These are phyloP conservation scores for Beris morrisii DNA, from an alignment of 2,888 invertebrate species.

Conservation along the genomic window DNA sequence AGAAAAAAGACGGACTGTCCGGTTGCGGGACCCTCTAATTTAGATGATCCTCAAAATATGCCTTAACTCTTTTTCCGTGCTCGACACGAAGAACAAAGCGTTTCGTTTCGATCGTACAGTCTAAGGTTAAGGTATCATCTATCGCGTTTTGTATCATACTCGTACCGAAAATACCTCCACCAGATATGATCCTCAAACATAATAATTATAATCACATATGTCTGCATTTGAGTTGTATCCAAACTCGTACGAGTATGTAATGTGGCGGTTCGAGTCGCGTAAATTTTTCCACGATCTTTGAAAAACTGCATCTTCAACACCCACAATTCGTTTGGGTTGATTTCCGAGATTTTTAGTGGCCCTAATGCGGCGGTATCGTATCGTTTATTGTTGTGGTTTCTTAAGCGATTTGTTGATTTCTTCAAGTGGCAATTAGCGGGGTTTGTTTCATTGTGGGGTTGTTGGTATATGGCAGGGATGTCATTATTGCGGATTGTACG, in stretches of 20 bases:
- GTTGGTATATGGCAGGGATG: conserved; percentile 19
- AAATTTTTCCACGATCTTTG: conserved; percentile 30
- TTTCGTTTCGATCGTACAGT: no score
- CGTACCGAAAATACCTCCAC: not conserved
- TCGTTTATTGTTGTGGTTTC: conserved; percentile 7
- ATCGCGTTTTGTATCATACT: conserved; percentile 30
- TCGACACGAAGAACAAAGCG: conserved; percentile 22
- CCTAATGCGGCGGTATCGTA: not conserved
- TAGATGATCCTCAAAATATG: conserved; percentile 36
- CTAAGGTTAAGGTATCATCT: conserved; percentile 12
- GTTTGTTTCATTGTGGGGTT: conserved; percentile 10
- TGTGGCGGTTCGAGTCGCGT: conserved; percentile 17
- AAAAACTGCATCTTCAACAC: conserved; percentile 27
- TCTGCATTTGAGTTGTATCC: conserved; percentile 35
- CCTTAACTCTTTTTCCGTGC: conserved; percentile 31
- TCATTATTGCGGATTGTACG: conserved; percentile 19
- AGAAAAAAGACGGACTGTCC: conserved; percentile 16
- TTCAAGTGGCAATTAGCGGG: conserved; percentile 29
- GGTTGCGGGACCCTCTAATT: conserved; percentile 38
- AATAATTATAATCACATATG: conserved; percentile 40
- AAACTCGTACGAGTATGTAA: not conserved
- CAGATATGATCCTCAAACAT: conserved; percentile 28
- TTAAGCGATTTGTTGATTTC: conserved; percentile 30
- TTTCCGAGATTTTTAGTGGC: not conserved
- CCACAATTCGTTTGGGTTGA: conserved; percentile 22